These are phyloP conservation scores for Orgyia antiqua DNA, from an alignment of 2,888 invertebrate species.

Conservation along the genomic window DNA sequence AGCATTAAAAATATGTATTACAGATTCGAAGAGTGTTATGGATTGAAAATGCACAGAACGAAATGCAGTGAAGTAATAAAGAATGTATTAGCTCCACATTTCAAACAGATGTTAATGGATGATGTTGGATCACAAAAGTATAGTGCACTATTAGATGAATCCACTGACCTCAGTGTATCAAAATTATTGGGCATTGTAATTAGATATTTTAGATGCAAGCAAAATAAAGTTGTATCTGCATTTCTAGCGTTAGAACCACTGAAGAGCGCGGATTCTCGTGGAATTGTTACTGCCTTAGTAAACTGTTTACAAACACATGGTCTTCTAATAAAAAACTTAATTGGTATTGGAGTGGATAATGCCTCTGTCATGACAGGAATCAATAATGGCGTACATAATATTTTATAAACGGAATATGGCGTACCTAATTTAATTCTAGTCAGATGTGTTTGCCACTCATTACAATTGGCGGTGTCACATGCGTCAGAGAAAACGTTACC, in stretches of 20 bases:
- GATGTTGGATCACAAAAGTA: constrained; percentile 10
- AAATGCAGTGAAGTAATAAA: constrained; percentile 14
- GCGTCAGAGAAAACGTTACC: constrained; percentile 16
- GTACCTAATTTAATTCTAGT: constrained; percentile 30
- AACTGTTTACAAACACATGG: constrained; percentile 10
- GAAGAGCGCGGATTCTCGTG: constrained; percentile 16
- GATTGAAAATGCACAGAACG: constrained; percentile 7
- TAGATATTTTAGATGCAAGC: background rate
- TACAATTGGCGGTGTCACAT: constrained; percentile 22
- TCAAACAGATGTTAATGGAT: constrained; percentile 3
- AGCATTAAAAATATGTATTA: background rate
- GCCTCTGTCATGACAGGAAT: constrained; percentile 35
- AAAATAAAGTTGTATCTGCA: constrained; percentile 4
- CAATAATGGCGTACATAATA: constrained; percentile 27
- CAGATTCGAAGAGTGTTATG: background rate
- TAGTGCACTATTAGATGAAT: constrained; percentile 11
- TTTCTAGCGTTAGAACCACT: constrained; percentile 12
- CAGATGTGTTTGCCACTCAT: constrained; percentile 39
- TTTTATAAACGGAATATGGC: constrained; percentile 22
- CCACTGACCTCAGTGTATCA: constrained; percentile 9
- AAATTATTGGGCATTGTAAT: constrained; percentile 10
- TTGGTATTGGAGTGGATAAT: constrained; percentile 36
- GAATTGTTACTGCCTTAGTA: constrained; percentile 14
- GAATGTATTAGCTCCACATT: constrained; percentile 13
- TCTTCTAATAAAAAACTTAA: constrained; percentile 17